phyloP scores from a whole-genome alignment of 1,140 invertebrate genomes.

The Bursaphelenchus mucronatus region DNA sequence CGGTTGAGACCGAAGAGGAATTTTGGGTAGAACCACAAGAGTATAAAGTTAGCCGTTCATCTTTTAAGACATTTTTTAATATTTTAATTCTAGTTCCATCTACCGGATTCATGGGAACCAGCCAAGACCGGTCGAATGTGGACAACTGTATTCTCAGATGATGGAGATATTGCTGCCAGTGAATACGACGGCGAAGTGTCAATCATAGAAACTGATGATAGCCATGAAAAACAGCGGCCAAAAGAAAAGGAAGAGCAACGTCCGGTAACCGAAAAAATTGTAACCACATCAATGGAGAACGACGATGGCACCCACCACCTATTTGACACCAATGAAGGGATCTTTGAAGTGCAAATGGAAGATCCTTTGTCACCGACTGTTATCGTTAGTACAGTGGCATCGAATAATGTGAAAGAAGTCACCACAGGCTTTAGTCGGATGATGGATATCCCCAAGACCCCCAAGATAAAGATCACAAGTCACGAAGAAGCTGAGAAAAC shows the following conservation, averaged over 20 bases:
- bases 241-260: conserved; percentile 23
- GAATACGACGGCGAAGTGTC: conserved; percentile 19
- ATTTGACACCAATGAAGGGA: conserved; percentile 13
- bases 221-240: conserved; percentile 1
- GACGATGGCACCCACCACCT: not conserved
- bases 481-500: conserved; percentile 33
- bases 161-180: conserved; percentile 21
- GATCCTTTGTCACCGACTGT: conserved; percentile 46
- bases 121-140: conserved; percentile 33
- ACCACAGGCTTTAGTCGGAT: not conserved
- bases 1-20: conserved; percentile 38
- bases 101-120: conserved; percentile 31
- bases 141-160: conserved; percentile 55
- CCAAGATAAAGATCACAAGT: conserved; percentile 35
- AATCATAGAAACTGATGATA: conserved; percentile 11
- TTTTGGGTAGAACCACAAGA: conserved; percentile 44
- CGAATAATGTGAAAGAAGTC: not conserved
- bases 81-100: conserved; percentile 7
- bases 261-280: conserved; percentile 13
- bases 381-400: not conserved
- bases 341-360: conserved; percentile 50
- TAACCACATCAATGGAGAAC: conserved; percentile 1
- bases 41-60: conserved; percentile 25
- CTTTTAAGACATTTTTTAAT: not conserved
- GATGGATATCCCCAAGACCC: not conserved